Base-by-base conservation (phyloP, 2,113 vertebrate genomes). In the Eleginops maclovinus region DNA sequence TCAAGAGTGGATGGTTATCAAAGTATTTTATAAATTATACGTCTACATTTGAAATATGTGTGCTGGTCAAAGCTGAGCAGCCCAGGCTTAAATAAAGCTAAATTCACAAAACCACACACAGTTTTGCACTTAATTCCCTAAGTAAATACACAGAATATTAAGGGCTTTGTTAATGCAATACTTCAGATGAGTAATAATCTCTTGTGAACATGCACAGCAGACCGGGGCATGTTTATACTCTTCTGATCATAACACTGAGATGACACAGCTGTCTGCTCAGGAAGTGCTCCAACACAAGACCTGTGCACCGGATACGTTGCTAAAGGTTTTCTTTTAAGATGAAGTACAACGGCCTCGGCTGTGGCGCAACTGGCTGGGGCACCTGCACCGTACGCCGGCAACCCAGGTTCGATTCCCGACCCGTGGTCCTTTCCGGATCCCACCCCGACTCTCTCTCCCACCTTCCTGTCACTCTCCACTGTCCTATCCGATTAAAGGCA, bases 151-250 rank as follows among this genome's bases (percentile, higher is more conserved):
- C 70, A 46, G 14, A 58, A 40, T 62, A 76, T 80, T 43, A 40
- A 60, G 47, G 55, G 71, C 46, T 76, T 72, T 78, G 41, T 68
- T 76, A 40, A 72, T 54, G 21, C 28, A 62, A 17, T 44, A 2
- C 50, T 47, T 61, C 22, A 60, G 68, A 75, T 87, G 83, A 88
- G 55, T 83, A 82, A 88, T 22, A 22, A 4, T 73, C 66, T 79
- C 19, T 67, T 79, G 24, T 61, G 36, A 83, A 76, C 75, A 72
- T 50, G 58, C 50, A 78, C 21, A 69, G 55, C 75, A 79, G 60
- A 74, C 58, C 49, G n/a, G 53, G 80, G 54, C 76, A 68, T 77
- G 86, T 79, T 87, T 77, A 68, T 75, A 69, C 63, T 73, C 69
- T 54, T 70, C 21, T 70, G 75, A 68, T 81, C 61, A 72, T 72